These are phyloP conservation scores for Nomia melanderi DNA, from an alignment of 1,140 invertebrate species.

Conservation along the genomic window DNA sequence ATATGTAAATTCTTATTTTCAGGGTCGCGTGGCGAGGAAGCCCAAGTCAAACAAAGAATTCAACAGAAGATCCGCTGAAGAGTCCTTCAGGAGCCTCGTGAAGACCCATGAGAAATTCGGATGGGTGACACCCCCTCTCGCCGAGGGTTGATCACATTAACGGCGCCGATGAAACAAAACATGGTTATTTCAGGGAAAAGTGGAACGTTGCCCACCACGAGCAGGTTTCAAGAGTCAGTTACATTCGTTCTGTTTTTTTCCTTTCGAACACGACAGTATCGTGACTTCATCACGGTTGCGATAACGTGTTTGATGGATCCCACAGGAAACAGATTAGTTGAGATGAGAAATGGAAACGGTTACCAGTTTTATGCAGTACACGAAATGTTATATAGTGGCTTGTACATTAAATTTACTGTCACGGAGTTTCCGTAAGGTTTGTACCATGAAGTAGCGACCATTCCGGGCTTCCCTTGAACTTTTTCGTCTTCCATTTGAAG, in stretches of 20 bases:
- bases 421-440: background rate
- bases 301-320: background rate
- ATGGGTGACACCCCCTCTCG: constrained; percentile 91
- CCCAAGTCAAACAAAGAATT: constrained; percentile 90
- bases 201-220: background rate
- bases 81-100: constrained; percentile 91
- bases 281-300: background rate
- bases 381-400: background rate
- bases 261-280: background rate
- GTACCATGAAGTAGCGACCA: background rate
- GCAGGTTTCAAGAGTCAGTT: background rate
- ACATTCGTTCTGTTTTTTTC: background rate
- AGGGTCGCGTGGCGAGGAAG: constrained; percentile 88
- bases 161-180: background rate
- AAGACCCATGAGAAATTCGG: constrained; percentile 95
- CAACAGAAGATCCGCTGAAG: constrained; percentile 89
- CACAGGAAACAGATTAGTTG: background rate
- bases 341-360: background rate
- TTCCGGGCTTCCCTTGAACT: background rate
- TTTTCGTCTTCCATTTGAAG: too few species aligned
- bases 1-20: constrained; percentile 15
- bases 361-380: background rate
- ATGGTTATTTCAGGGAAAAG: background rate
- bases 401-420: background rate
- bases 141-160: constrained; percentile 85